These are phyloP conservation scores for Fragum sueziense DNA, from an alignment of 2,888 invertebrate species.

Conservation along the genomic window DNA sequence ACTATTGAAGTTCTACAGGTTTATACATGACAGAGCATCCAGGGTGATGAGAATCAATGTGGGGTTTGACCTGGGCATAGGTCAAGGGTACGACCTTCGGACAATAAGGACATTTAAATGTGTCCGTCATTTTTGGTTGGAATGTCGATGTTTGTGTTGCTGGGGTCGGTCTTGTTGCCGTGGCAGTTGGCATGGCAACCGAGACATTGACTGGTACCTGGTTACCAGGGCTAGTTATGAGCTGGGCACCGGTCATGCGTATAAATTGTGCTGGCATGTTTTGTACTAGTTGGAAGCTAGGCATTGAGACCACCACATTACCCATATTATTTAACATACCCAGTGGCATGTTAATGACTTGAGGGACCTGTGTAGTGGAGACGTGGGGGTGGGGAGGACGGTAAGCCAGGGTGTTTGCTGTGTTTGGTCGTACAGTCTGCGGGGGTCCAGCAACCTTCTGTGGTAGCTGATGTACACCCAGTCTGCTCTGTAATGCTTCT, in stretches of 20 bases:
- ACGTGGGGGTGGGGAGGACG: conserved; percentile 52
- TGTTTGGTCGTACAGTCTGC: conserved; percentile 51
- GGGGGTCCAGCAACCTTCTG: conserved; percentile 16
- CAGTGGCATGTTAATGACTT: conserved; percentile 51
- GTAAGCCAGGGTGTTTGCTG: conserved; percentile 54
- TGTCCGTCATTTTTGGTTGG: conserved; percentile 32
- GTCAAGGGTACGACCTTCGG: conserved; percentile 57
- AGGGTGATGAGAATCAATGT: conserved; percentile 73
- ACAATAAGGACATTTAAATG: conserved; percentile 68
- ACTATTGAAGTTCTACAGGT: conserved; percentile 24
- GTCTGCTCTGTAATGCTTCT: conserved; percentile 11
- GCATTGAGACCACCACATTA: conserved; percentile 32
- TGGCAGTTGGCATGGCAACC: conserved; percentile 5
- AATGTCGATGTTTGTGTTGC: conserved; percentile 1
- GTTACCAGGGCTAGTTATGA: background rate
- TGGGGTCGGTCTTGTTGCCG: background rate
- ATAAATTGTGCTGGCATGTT: conserved; percentile 43
- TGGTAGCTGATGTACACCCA: conserved; percentile 16
- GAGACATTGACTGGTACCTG: background rate
- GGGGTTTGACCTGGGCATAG: conserved; percentile 68
- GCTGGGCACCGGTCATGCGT: conserved; percentile 37
- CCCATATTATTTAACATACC: conserved; percentile 36
- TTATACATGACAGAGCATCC: conserved; percentile 62
- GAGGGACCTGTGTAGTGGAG: conserved; percentile 42
- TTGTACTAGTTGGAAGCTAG: conserved; percentile 35